phyloP scores from a whole-genome alignment of 2,888 invertebrate genomes.

The Amblyjoppa fuscipennis region DNA sequence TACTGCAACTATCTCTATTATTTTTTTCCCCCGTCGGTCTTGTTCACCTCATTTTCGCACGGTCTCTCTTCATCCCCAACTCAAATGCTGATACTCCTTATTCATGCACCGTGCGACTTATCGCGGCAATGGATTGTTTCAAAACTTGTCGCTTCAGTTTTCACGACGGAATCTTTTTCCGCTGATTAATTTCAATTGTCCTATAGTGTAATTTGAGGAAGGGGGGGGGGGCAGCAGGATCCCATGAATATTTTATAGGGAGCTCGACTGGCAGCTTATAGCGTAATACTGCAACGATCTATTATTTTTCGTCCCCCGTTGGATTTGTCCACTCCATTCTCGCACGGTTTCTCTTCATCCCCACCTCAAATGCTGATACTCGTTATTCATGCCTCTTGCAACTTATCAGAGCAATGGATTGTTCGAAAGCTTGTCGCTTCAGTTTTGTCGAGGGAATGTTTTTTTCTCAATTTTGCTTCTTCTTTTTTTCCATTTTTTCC shows the following conservation, averaged over 20 bases:
- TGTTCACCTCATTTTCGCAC: conserved; percentile 14
- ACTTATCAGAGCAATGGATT: conserved; percentile 48
- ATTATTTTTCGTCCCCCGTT: not conserved
- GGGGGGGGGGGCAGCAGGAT: too few relatives aligned
- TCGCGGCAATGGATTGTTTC: conserved; percentile 40
- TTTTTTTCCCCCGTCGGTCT: not conserved
- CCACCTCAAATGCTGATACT: conserved; percentile 31
- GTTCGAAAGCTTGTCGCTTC: conserved; percentile 13
- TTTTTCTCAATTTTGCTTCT: not conserved
- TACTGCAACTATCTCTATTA: conserved; percentile 28
- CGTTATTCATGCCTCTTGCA: conserved; percentile 42
- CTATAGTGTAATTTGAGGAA: too few relatives aligned
- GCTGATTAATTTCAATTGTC: conserved; percentile 15
- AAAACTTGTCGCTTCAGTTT: conserved; percentile 1
- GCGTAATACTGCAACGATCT: too few relatives aligned
- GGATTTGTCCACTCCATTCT: not conserved
- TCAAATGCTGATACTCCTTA: conserved; percentile 46
- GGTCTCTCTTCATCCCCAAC: conserved; percentile 9
- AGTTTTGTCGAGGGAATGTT: not conserved
- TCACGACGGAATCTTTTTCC: not conserved
- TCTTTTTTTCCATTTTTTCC: not conserved
- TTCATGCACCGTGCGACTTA: conserved; percentile 36
- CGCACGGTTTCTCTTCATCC: conserved; percentile 31
- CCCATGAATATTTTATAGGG: too few relatives aligned
- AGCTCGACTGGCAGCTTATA: too few relatives aligned